Evolutionary conservation across 2,113 vertebrate species (phyloP).

Genomic region (Heterocephalus glaber): DNA sequence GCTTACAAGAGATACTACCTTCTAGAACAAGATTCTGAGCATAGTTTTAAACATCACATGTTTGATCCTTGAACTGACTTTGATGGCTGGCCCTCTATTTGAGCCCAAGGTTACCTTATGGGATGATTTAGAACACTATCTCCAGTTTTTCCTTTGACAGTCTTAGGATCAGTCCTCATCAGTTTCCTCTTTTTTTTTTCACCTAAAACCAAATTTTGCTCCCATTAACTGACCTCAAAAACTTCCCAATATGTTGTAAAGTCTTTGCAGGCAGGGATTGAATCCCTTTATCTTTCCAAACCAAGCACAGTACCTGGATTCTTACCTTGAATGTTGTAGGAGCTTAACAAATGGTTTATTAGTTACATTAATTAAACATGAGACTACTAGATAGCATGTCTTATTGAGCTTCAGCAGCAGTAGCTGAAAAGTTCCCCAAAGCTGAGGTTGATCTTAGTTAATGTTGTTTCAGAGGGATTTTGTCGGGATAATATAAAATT

Average conservation of each 20-base stretch:
- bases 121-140: slow-evolving; percentile 5
- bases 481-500: slow-evolving; percentile 64
- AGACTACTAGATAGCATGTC: slow-evolving; percentile 34
- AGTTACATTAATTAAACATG: slow-evolving; percentile 70
- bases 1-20: background rate
- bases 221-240: slow-evolving; percentile 38
- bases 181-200: background rate
- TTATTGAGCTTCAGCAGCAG: slow-evolving; percentile 57
- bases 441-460: slow-evolving; percentile 62
- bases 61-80: slow-evolving; percentile 53
- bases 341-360: slow-evolving; percentile 64
- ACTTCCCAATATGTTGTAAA: slow-evolving; percentile 25
- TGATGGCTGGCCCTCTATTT: background rate
- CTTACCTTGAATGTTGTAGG: slow-evolving; percentile 19
- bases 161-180: slow-evolving; percentile 7
- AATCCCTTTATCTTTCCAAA: slow-evolving; percentile 65
- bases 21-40: slow-evolving; percentile 31
- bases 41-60: background rate
- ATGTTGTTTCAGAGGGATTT: slow-evolving; percentile 34
- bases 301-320: slow-evolving; percentile 31
- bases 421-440: slow-evolving; percentile 64
- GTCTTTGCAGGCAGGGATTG: slow-evolving; percentile 7
- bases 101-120: background rate
- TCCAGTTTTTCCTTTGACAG: slow-evolving; percentile 3
- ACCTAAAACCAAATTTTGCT: slow-evolving; percentile 34